Evolutionary conservation across 2,113 vertebrate species (phyloP).

Genomic region (Eubucco bourcierii): DNA sequence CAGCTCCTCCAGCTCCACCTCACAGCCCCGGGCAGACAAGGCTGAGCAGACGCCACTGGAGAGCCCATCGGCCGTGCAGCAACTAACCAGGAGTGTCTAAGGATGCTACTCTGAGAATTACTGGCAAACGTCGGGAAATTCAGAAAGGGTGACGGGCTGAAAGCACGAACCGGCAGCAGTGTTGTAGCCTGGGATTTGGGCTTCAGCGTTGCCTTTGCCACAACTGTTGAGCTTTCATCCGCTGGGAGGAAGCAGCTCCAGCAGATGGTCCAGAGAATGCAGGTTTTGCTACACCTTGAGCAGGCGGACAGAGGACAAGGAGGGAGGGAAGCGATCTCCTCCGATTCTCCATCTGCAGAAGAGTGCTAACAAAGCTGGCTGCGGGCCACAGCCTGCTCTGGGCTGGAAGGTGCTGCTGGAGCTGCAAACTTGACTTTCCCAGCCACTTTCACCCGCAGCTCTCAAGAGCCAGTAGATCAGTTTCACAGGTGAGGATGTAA

Average conservation of each 20-base stretch:
- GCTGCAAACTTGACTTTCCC: neutral
- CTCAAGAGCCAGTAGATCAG: neutral
- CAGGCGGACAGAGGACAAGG: neutral
- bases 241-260: neutral
- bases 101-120: neutral
- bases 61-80: neutral
- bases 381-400: rapidly evolving
- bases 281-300: neutral
- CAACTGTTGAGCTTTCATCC: neutral
- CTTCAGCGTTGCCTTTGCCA: rapidly evolving
- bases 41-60: rapidly evolving
- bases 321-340: neutral
- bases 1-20: neutral
- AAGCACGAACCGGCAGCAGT: neutral
- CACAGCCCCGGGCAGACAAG: rapidly evolving
- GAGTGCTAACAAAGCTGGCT: neutral
- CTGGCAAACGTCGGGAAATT: neutral
- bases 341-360: neutral
- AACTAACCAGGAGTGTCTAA: rapidly evolving
- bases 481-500: neutral
- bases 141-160: rapidly evolving
- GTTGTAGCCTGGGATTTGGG: neutral
- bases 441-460: neutral
- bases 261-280: neutral
- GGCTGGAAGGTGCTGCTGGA: neutral